Conservation (phyloP, 2,113 vertebrate genomes). For the Gulo gulo region DNA sequence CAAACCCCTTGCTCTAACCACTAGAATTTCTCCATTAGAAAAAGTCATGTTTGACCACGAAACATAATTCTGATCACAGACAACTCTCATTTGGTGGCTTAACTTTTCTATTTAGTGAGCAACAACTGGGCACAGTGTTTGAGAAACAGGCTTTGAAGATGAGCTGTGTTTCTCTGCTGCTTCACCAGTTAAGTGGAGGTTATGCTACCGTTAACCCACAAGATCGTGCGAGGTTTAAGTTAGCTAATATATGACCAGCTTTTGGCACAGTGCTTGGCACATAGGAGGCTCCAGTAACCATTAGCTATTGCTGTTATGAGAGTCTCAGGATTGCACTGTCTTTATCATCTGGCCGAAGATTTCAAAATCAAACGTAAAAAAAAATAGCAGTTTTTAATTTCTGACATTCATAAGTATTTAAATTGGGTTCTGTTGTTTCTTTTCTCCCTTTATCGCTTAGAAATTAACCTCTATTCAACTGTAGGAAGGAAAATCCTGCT, state of each 20-base stretch:
- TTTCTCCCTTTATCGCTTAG: not conserved
- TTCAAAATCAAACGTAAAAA: not conserved
- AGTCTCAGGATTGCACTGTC: not conserved
- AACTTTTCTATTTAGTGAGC: not conserved
- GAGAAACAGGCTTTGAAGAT: not conserved
- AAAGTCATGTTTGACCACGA: not conserved
- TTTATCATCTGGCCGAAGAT: not conserved
- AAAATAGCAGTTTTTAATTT: not conserved
- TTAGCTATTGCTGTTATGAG: not conserved
- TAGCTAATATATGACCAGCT: not conserved
- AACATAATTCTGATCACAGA: not conserved
- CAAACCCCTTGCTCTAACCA: not conserved
- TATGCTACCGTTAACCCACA: not conserved
- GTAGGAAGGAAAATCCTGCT: not conserved
- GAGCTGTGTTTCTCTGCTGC: not conserved
- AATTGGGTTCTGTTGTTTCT: not conserved
- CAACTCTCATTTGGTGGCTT: not conserved
- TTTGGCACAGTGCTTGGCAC: not conserved
- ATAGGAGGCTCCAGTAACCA: not conserved
- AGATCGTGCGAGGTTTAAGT: not conserved
- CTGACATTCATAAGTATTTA: constrained; percentile 12
- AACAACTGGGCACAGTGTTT: not conserved
- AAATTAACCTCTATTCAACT: not conserved
- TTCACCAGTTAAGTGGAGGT: not conserved
- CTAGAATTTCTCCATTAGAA: not conserved